Percentiles rank a stretch among this genome's conserved stretches.
phyloP scores from a whole-genome alignment of 2,888 invertebrate species.

The Sclerodermus sp. region DNA sequence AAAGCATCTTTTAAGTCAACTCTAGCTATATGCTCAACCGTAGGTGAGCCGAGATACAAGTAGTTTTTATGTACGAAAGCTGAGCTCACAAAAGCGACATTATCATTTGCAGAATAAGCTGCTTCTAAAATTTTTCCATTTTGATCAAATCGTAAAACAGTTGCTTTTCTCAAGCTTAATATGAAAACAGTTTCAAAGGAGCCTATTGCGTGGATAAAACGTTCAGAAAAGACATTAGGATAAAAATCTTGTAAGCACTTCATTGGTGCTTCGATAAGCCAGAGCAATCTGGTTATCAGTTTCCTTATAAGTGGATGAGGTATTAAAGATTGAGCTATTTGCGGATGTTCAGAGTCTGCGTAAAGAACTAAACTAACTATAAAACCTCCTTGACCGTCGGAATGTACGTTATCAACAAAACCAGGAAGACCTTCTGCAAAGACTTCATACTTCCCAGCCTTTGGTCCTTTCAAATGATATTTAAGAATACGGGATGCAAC shows the following conservation, averaged over 20 bases:
- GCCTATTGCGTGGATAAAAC: slow-evolving; percentile 61
- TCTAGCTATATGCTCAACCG: slow-evolving; percentile 67
- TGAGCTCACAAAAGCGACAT: slow-evolving; percentile 65
- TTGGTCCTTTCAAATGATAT: slow-evolving; percentile 79
- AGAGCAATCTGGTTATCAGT: slow-evolving; percentile 65
- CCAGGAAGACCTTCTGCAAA: slow-evolving; percentile 83
- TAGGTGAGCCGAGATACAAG: slow-evolving; percentile 71
- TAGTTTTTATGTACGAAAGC: slow-evolving; percentile 68
- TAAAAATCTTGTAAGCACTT: slow-evolving; percentile 65
- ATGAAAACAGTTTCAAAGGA: slow-evolving; percentile 32
- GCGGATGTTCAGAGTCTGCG: slow-evolving; percentile 64
- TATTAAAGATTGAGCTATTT: slow-evolving; percentile 61
- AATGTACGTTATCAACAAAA: slow-evolving; percentile 65
- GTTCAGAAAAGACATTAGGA: slow-evolving; percentile 68
- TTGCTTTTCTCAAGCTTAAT: slow-evolving; percentile 36
- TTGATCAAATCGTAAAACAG: slow-evolving; percentile 65
- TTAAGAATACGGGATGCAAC: slow-evolving; percentile 68
- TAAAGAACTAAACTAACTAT: slow-evolving; percentile 65
- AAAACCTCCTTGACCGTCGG: slow-evolving; percentile 67
- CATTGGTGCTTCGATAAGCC: slow-evolving; percentile 67
- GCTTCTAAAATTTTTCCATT: slow-evolving; percentile 73
- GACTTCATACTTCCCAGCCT: slow-evolving; percentile 76
- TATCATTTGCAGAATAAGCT: slow-evolving; percentile 66
- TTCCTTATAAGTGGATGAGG: slow-evolving; percentile 69
- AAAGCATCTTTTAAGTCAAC: slow-evolving; percentile 63